Percentiles rank a stretch among this genome's conserved stretches.
These are phyloP conservation scores for Heliothis subflexa DNA, from an alignment of 1,140 invertebrate genomes.

Conservation along the genomic window DNA sequence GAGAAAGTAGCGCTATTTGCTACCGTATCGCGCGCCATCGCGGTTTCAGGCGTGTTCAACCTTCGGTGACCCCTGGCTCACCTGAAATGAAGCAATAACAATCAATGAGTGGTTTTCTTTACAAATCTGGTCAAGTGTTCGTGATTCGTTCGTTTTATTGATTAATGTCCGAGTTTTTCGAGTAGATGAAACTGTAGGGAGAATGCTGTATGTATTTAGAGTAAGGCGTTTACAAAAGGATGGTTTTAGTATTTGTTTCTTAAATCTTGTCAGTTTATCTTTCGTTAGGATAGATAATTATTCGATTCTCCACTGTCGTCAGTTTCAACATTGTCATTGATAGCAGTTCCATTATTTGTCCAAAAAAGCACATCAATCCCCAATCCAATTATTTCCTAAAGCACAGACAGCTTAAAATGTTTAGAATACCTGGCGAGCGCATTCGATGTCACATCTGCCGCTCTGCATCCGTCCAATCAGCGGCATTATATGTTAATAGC, in stretches of 20 bases:
- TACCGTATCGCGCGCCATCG: conserved; percentile 85
- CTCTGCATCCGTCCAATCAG: conserved; percentile 84
- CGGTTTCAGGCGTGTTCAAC: conserved; percentile 65
- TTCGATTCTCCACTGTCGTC: too few relatives aligned
- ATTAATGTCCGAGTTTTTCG: not conserved
- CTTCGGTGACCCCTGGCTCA: conserved; percentile 11
- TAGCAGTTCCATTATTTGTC: too few relatives aligned
- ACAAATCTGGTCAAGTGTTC: not conserved
- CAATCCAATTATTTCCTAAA: not conserved
- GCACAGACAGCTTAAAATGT: conserved; percentile 50
- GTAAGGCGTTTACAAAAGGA: too few relatives aligned
- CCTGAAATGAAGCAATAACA: conserved; percentile 18
- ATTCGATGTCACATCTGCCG: conserved; percentile 69
- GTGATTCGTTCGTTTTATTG: not conserved
- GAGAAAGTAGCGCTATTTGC: conserved; percentile 84
- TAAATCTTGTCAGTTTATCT: too few relatives aligned
- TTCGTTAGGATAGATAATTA: too few relatives aligned
- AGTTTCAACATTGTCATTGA: too few relatives aligned
- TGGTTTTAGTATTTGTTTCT: too few relatives aligned
- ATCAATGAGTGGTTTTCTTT: not conserved
- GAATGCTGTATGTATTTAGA: too few relatives aligned
- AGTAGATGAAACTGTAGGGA: too few relatives aligned
- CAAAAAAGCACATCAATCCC: not conserved
- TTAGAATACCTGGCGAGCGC: conserved; percentile 53
- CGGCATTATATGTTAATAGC: conserved; percentile 86